Percentiles rank a stretch among this genome's conserved stretches.
Conservation (phyloP, 2,113 vertebrate genomes). For the Uria lomvia region DNA sequence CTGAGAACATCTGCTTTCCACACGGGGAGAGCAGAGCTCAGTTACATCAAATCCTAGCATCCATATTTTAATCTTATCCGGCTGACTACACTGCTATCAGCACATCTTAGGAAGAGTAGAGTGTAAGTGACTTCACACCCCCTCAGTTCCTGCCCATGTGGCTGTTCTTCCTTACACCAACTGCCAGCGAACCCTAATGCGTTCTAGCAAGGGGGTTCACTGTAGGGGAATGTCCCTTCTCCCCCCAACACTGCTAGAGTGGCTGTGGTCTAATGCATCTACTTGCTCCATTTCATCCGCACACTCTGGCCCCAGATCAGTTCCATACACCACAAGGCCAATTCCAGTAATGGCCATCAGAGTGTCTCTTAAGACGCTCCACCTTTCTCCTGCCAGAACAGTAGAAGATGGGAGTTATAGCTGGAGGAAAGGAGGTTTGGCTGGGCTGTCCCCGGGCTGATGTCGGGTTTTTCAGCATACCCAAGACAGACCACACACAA, state of each 20-base stretch:
- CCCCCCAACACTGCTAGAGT: neutral
- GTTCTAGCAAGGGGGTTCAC: neutral
- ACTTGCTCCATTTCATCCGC: neutral
- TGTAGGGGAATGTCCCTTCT: neutral
- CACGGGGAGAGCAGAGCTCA: neutral
- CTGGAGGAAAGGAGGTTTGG: neutral
- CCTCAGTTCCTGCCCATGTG: neutral
- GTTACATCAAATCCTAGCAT: conserved; percentile 12
- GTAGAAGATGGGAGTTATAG: neutral
- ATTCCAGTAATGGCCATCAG: neutral
- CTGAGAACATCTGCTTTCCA: conserved; percentile 50
- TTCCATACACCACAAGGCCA: neutral
- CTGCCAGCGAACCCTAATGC: neutral
- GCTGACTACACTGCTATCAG: neutral
- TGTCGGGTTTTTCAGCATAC: neutral
- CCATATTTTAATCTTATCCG: neutral
- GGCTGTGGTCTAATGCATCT: neutral
- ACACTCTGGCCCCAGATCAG: neutral
- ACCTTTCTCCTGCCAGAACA: conserved; percentile 21
- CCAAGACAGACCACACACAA: neutral
- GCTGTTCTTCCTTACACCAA: neutral
- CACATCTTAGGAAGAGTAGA: neutral
- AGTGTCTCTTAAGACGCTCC: neutral
- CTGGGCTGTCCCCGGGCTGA: neutral
- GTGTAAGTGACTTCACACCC: neutral